Conservation (phyloP, 2,888 invertebrate genomes). For the Tenthredo amoena region DNA sequence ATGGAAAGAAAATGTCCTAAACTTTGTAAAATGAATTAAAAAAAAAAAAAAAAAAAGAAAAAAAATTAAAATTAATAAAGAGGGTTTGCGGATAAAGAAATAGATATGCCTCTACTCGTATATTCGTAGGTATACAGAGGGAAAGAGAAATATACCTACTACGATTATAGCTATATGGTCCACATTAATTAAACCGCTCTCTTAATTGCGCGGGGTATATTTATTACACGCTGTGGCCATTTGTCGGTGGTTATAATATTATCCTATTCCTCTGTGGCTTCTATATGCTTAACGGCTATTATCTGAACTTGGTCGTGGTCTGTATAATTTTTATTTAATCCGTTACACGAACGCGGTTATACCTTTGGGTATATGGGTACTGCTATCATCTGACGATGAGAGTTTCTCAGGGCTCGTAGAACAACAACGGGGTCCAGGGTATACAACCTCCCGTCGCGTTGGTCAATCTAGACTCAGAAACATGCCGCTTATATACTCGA, state of each 20-base stretch:
- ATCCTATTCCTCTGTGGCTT: neutral
- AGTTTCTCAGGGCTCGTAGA: neutral
- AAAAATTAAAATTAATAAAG: neutral
- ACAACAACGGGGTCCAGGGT: neutral
- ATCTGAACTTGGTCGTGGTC: conserved; percentile 51
- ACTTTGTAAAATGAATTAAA: neutral
- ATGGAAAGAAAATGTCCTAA: neutral
- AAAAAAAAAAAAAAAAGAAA: neutral
- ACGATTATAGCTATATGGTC: conserved; percentile 58
- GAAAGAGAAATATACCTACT: neutral
- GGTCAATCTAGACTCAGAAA: neutral
- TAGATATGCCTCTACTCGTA: neutral
- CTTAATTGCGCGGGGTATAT: conserved; percentile 72
- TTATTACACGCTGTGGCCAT: conserved; percentile 70
- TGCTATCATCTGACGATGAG: neutral
- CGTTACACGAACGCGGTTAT: conserved; percentile 20
- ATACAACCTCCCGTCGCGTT: neutral
- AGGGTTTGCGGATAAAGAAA: neutral
- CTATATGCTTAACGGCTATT: conserved; percentile 49
- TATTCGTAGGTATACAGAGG: neutral
- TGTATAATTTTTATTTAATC: conserved; percentile 18
- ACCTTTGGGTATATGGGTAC: neutral
- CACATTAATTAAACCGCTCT: conserved; percentile 72
- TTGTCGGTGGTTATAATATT: conserved; percentile 62
- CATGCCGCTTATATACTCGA: neutral